These are phyloP conservation scores for Nixonia krombeini DNA, from an alignment of 1,140 invertebrate species.

Conservation along the genomic window DNA sequence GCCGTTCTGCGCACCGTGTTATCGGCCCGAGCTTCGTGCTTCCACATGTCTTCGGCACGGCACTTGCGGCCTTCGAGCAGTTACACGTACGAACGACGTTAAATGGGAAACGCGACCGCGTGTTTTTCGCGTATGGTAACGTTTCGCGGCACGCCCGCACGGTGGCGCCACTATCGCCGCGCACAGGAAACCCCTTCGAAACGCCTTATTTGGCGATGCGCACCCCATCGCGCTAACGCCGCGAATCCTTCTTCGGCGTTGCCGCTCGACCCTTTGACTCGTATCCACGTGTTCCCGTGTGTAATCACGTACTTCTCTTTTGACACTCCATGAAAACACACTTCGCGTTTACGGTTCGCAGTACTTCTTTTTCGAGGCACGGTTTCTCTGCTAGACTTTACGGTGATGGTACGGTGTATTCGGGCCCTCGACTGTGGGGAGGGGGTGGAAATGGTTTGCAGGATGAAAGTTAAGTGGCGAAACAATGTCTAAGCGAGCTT, in stretches of 20 bases:
- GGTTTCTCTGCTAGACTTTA: no score
- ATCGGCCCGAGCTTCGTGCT: no score
- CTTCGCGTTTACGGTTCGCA: constrained; percentile 1
- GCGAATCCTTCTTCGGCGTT: constrained; percentile 2
- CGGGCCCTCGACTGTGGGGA: no score
- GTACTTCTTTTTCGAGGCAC: constrained; percentile 5
- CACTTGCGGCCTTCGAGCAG: no score
- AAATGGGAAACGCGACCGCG: no score
- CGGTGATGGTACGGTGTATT: no score
- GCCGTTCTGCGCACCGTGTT: no score
- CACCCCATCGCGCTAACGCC: constrained; percentile 43
- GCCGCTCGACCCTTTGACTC: background rate
- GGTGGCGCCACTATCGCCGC: constrained; percentile 51
- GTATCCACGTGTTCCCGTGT: no score
- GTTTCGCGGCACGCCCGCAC: constrained; percentile 22
- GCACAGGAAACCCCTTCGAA: constrained; percentile 58
- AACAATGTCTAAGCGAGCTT: constrained; percentile 3
- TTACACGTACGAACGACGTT: no score
- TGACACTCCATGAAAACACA: background rate
- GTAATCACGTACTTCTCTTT: no score
- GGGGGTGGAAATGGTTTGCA: background rate
- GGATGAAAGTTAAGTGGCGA: background rate
- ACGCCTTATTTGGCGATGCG: constrained; percentile 68
- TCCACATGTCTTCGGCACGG: no score
- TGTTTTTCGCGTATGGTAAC: no score